phyloP scores from a whole-genome alignment of 1,140 invertebrate species.

The Lepidotrigona ventralis region DNA sequence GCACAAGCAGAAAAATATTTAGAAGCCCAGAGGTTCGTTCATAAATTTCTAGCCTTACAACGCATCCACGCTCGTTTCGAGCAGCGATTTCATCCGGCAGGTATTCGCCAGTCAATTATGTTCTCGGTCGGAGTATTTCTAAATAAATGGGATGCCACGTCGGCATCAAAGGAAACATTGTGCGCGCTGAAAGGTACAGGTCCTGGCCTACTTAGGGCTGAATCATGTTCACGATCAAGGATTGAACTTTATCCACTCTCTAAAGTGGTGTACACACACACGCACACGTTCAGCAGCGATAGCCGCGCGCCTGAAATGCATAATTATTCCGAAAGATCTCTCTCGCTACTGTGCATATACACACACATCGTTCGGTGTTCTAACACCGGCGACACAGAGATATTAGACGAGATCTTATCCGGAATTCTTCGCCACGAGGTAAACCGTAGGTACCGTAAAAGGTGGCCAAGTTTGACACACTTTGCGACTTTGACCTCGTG shows the following conservation, averaged over 20 bases:
- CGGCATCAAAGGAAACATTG: slow-evolving; percentile 17
- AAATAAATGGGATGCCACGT: slow-evolving; percentile 55
- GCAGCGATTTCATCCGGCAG: background rate
- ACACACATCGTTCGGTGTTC: no score
- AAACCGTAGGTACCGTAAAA: slow-evolving; percentile 51
- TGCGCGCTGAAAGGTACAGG: slow-evolving; percentile 67
- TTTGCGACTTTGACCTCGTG: slow-evolving; percentile 3
- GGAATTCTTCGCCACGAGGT: slow-evolving; percentile 21
- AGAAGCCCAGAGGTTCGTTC: background rate
- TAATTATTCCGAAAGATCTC: slow-evolving; percentile 36
- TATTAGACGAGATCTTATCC: slow-evolving; percentile 36
- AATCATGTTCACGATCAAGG: slow-evolving; percentile 73
- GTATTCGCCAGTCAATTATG: slow-evolving; percentile 17
- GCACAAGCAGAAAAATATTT: slow-evolving; percentile 1
- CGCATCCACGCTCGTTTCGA: background rate
- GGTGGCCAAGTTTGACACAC: slow-evolving; percentile 37
- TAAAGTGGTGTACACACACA: background rate
- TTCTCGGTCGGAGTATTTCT: background rate
- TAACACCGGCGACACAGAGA: background rate
- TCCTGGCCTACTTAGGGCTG: slow-evolving; percentile 69
- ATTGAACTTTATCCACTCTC: slow-evolving; percentile 63
- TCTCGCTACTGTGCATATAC: background rate
- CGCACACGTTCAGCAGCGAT: background rate
- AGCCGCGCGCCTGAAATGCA: background rate
- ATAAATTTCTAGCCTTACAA: slow-evolving; percentile 5